Conservation (phyloP, 2,888 invertebrate species). For the Branchipolynoe longqiensis region DNA sequence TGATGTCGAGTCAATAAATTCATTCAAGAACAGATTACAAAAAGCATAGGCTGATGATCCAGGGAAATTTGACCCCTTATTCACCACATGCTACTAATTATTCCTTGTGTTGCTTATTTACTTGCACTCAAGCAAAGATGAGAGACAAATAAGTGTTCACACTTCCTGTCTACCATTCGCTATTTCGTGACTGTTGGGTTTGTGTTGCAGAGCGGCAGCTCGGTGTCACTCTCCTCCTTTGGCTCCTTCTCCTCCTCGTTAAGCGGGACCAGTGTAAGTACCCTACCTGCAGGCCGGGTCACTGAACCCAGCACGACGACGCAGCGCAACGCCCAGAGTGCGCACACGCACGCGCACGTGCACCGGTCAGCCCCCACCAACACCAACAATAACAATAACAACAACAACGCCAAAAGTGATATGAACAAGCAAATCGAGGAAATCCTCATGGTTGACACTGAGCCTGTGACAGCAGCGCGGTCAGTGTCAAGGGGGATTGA, state of each 20-base stretch:
- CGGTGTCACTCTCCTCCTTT: not conserved
- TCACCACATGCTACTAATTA: too few relatives aligned
- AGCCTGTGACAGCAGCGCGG: not conserved
- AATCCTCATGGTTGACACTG: not conserved
- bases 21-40: too few relatives aligned
- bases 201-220: not conserved
- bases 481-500: constrained; percentile 7
- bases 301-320: not conserved
- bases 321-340: constrained; percentile 8
- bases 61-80: too few relatives aligned
- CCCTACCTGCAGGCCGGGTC: constrained; percentile 19
- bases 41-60: too few relatives aligned
- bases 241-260: not conserved
- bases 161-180: too few relatives aligned
- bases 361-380: too few relatives aligned
- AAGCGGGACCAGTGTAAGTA: not conserved
- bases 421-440: constrained; percentile 2
- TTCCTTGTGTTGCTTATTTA: too few relatives aligned
- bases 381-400: not conserved
- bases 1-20: too few relatives aligned
- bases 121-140: too few relatives aligned
- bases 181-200: too few relatives aligned
- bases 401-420: not conserved
- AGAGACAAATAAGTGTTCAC: too few relatives aligned
- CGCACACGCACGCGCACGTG: too few relatives aligned